Percentiles rank a stretch among this genome's conserved stretches.
Evolutionary conservation across 2,888 invertebrate genomes (phyloP).

Genomic region (Limnephilus marmoratus): DNA sequence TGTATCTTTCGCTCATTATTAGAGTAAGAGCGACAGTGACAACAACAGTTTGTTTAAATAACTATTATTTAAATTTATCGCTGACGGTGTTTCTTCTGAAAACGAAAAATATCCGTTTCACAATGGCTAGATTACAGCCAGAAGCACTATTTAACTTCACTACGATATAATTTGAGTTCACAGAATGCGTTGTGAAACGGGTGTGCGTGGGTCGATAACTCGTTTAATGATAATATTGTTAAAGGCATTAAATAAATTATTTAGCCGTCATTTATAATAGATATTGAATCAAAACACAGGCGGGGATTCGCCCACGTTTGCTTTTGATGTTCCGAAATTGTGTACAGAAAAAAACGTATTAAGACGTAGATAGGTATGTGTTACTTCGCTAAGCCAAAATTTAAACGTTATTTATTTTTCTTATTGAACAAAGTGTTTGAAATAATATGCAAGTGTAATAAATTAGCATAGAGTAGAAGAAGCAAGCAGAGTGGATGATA

Average conservation of each 20-base stretch:
- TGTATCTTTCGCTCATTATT: too few relatives aligned
- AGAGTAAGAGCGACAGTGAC: too few relatives aligned
- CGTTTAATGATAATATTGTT: not conserved
- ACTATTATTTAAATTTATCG: too few relatives aligned
- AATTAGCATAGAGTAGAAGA: too few relatives aligned
- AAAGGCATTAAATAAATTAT: not conserved
- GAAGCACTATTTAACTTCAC: not conserved
- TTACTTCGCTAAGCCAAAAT: not conserved
- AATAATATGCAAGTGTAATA: too few relatives aligned
- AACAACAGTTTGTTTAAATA: too few relatives aligned
- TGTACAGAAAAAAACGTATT: not conserved
- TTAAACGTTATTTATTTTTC: not conserved
- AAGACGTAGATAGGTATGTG: not conserved
- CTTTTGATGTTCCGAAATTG: constrained; percentile 2
- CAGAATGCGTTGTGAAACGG: not conserved
- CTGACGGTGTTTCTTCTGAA: too few relatives aligned
- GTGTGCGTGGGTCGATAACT: not conserved
- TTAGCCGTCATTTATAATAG: not conserved
- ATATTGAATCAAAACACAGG: not conserved
- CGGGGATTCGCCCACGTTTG: not conserved
- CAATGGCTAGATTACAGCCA: not conserved
- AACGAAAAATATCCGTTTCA: not conserved
- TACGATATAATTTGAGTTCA: not conserved
- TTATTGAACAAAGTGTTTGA: too few relatives aligned
- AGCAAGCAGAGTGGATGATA: too few relatives aligned